phyloP scores from a whole-genome alignment of 1,140 invertebrate species.

The Eumaeus atala region DNA sequence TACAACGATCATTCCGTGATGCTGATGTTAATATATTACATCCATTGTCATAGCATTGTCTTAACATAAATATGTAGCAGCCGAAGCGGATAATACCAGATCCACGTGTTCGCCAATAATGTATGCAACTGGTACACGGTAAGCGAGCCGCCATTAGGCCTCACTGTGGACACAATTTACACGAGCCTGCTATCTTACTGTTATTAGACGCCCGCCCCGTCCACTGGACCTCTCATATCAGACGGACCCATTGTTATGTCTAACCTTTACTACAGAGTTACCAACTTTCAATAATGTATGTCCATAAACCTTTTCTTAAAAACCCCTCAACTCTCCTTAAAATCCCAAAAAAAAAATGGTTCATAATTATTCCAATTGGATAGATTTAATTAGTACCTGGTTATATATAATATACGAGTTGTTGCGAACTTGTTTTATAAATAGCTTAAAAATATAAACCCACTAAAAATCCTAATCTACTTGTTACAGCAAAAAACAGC shows the following conservation, averaged over 20 bases:
- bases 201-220: slow-evolving; percentile 21
- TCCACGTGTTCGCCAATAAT: slow-evolving; percentile 34
- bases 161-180: slow-evolving; percentile 7
- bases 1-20: background rate
- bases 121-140: slow-evolving; percentile 52
- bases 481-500: too few species aligned
- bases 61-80: background rate
- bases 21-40: background rate
- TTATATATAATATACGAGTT: too few species aligned
- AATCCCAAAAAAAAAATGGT: too few species aligned
- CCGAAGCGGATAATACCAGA: slow-evolving; percentile 3
- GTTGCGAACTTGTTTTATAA: too few species aligned
- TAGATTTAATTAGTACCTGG: too few species aligned
- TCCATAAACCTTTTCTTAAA: too few species aligned
- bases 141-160: slow-evolving; percentile 33
- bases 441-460: too few species aligned
- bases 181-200: slow-evolving; percentile 8
- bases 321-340: too few species aligned
- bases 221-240: slow-evolving; percentile 15
- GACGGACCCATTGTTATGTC: background rate
- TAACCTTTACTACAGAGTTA: too few species aligned
- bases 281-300: too few species aligned
- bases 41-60: background rate
- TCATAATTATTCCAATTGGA: too few species aligned
- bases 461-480: too few species aligned